phyloP scores from a whole-genome alignment of 1,140 invertebrate species.

The Drosophila sturtevanti region DNA sequence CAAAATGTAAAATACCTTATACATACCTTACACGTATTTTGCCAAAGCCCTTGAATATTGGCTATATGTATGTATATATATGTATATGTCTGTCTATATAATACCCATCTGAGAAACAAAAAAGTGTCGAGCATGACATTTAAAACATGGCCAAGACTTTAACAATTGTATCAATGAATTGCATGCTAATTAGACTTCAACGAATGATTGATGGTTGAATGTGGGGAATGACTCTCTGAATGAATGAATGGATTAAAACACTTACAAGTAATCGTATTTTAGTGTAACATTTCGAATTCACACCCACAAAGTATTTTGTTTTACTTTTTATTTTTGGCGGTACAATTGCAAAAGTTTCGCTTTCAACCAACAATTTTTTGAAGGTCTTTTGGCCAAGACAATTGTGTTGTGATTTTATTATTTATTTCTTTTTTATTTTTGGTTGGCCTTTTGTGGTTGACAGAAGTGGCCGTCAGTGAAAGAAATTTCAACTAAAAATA shows the following conservation, averaged over 20 bases:
- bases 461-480: not conserved
- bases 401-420: not conserved
- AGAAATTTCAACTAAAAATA: constrained; percentile 3
- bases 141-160: constrained; percentile 59
- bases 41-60: constrained; percentile 42
- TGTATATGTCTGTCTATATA: constrained; percentile 33
- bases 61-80: constrained; percentile 11
- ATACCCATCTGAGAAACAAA: constrained; percentile 30
- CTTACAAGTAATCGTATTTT: constrained; percentile 55
- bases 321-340: constrained; percentile 32
- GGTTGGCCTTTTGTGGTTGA: constrained; percentile 1
- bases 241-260: constrained; percentile 37
- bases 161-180: constrained; percentile 68
- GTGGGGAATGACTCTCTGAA: constrained; percentile 1
- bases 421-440: too few relatives aligned
- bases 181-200: constrained; percentile 72
- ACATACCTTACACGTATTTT: constrained; percentile 47
- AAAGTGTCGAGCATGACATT: constrained; percentile 65
- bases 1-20: constrained; percentile 51
- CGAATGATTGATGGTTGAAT: constrained; percentile 49
- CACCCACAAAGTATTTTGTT: constrained; percentile 48
- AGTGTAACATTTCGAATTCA: constrained; percentile 47
- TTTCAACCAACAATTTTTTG: constrained; percentile 1
- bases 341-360: constrained; percentile 44
- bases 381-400: constrained; percentile 5